Percentiles rank a stretch among this genome's conserved stretches.
phyloP scores from a whole-genome alignment of 1,140 invertebrate genomes.

The Harpegnathos saltator region DNA sequence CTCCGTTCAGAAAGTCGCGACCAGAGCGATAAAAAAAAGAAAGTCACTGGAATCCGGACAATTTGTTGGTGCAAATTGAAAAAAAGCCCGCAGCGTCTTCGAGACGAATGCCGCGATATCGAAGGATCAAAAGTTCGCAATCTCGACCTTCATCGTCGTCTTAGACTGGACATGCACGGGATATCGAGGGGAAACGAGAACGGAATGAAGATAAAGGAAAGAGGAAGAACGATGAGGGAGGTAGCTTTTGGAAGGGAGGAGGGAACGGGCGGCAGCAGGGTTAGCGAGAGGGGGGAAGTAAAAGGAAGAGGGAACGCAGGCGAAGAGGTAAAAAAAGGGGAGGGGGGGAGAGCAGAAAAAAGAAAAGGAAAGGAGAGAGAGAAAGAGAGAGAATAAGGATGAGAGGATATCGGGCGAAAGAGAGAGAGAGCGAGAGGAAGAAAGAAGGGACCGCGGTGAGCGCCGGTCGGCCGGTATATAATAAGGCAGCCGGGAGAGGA shows the following conservation, averaged over 20 bases:
- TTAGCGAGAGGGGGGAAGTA: slow-evolving; percentile 37
- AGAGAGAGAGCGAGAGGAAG: too few species aligned
- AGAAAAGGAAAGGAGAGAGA: slow-evolving; percentile 57
- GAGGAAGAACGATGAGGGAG: slow-evolving; percentile 52
- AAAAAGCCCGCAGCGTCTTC: slow-evolving; percentile 33
- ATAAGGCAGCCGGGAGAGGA: slow-evolving; percentile 84
- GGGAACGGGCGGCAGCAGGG: too few species aligned
- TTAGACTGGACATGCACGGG: slow-evolving; percentile 50
- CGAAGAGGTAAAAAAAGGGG: slow-evolving; percentile 54
- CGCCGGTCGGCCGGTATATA: slow-evolving; percentile 81
- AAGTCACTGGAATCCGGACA: background rate
- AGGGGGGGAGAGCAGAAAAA: background rate
- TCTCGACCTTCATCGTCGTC: slow-evolving; percentile 35
- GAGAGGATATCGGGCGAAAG: slow-evolving; percentile 58
- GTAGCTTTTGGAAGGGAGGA: slow-evolving; percentile 56
- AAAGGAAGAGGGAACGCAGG: slow-evolving; percentile 56
- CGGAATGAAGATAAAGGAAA: slow-evolving; percentile 62
- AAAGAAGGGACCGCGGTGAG: slow-evolving; percentile 72
- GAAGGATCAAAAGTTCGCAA: slow-evolving; percentile 43
- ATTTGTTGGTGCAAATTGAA: slow-evolving; percentile 36
- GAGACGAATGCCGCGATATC: slow-evolving; percentile 35
- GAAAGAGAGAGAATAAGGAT: slow-evolving; percentile 54
- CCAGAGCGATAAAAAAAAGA: too few species aligned
- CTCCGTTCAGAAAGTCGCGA: too few species aligned
- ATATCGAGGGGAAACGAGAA: slow-evolving; percentile 63